phyloP scores from a whole-genome alignment of 2,888 invertebrate genomes.

The Microctonus brassicae region DNA sequence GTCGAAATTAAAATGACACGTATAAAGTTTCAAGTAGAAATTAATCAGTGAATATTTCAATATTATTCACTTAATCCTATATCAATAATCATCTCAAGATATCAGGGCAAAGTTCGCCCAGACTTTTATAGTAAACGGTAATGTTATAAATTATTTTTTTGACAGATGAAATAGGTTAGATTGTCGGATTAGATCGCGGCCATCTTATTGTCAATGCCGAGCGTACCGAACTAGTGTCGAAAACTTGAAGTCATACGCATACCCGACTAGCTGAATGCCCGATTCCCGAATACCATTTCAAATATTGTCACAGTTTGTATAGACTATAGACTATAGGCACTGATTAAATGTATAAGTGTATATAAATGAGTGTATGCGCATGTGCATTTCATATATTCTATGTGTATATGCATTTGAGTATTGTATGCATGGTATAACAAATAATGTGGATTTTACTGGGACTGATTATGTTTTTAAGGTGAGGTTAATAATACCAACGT shows the following conservation, averaged over 20 bases:
- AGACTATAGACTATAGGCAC: too few species aligned
- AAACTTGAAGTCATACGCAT: too few species aligned
- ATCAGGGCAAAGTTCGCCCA: slow-evolving; percentile 29
- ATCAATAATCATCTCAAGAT: slow-evolving; percentile 8
- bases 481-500: not conserved
- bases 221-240: not conserved
- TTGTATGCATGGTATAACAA: too few species aligned
- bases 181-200: not conserved
- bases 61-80: slow-evolving; percentile 5
- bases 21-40: not conserved
- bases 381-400: too few species aligned
- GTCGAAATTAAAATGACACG: not conserved
- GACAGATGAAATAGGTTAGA: slow-evolving; percentile 31
- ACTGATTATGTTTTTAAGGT: not conserved
- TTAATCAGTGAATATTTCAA: not conserved
- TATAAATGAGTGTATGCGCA: not conserved
- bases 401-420: too few species aligned
- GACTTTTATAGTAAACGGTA: not conserved
- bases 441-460: too few species aligned
- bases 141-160: slow-evolving; percentile 9
- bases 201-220: not conserved
- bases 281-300: not conserved
- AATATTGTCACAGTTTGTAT: not conserved
- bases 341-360: too few species aligned
- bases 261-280: too few species aligned